Percentiles rank a stretch among this genome's conserved stretches.
Evolutionary conservation across 1,140 invertebrate genomes (phyloP).

Genomic region (Heliothis subflexa): DNA sequence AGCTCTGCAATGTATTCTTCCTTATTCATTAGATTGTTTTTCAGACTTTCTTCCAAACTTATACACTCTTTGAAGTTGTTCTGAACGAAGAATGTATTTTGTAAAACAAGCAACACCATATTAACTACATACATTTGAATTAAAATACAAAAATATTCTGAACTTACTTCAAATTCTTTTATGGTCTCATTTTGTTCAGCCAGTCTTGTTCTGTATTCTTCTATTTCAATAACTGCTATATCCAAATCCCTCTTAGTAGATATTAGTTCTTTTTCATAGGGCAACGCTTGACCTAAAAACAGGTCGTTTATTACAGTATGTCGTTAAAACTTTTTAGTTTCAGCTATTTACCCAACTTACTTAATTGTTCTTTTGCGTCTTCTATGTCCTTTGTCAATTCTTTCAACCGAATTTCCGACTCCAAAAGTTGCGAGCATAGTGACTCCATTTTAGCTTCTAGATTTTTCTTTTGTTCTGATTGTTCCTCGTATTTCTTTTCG

Average conservation of each 20-base stretch:
- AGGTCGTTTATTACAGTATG: background rate
- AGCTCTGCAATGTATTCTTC: conserved; percentile 66
- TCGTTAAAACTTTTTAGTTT: background rate
- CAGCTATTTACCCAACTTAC: conserved; percentile 41
- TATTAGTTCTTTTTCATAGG: conserved; percentile 58
- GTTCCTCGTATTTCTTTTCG: conserved; percentile 69
- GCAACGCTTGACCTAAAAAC: conserved; percentile 55
- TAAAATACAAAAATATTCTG: background rate
- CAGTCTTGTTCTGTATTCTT: conserved; percentile 58
- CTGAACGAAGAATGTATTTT: conserved; percentile 55
- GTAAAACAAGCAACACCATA: background rate
- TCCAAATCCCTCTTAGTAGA: conserved; percentile 56
- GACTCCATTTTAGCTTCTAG: conserved; percentile 62
- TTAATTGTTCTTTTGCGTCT: conserved; percentile 60
- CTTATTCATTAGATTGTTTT: conserved; percentile 63
- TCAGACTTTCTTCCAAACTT: conserved; percentile 59
- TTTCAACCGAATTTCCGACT: conserved; percentile 64
- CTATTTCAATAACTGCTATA: conserved; percentile 57
- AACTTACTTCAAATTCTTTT: conserved; percentile 66
- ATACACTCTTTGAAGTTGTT: conserved; percentile 57
- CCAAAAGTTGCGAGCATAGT: conserved; percentile 61
- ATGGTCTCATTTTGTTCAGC: conserved; percentile 58
- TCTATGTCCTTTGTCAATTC: conserved; percentile 58
- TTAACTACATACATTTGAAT: background rate
- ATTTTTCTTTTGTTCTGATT: conserved; percentile 64